Base-by-base conservation (phyloP, 2,113 vertebrate genomes). In the Hiodon alosoides region DNA sequence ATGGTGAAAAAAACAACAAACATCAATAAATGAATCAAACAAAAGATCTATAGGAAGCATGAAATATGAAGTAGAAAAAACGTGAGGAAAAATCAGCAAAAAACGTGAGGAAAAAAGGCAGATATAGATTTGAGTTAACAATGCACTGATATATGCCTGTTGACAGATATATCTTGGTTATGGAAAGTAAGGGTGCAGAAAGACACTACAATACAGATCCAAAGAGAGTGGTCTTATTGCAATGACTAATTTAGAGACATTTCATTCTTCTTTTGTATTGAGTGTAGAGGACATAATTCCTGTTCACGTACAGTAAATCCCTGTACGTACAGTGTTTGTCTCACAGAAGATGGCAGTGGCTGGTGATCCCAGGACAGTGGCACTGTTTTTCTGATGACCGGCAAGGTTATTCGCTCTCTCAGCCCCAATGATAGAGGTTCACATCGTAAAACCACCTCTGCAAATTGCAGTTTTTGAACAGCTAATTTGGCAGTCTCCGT, bases 381-480 rank as follows among this genome's bases (percentile, higher is more conserved):
- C 7, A 4, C 54, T 76, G 77, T 67, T 67, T 57, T 71, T 71
- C 16, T 54, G 62, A 77, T 66, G 67, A 13, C 60, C 53, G 73
- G 69, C 65, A 64, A 79, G 69, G 69, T 74, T 59, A 76, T 79
- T 70, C 72, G 71, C 55, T 60, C 59, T 64, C 71, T 65, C 65
- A 64, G 74, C 71, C 67, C 71, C 65, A 75, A 79, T 74, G 74
- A 73, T 76, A 60, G 59, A 79, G 76, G 78, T 76, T 76, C 78
- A 73, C 76, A 76, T 72, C 69, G 73, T 58, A 72, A 76, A 77
- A 75, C 61, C 67, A 68, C 64, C 79, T 80, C 51, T 55, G 66
- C 67, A 80, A 78, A 80, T 58, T 80, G 76, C 69, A 80, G 64
- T 75, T 70, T 76, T 69, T 79, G 70, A 76, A 73, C 53, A 69